These are phyloP conservation scores for Cylindroiulus punctatus DNA, from an alignment of 2,888 invertebrate genomes.

Conservation along the genomic window DNA sequence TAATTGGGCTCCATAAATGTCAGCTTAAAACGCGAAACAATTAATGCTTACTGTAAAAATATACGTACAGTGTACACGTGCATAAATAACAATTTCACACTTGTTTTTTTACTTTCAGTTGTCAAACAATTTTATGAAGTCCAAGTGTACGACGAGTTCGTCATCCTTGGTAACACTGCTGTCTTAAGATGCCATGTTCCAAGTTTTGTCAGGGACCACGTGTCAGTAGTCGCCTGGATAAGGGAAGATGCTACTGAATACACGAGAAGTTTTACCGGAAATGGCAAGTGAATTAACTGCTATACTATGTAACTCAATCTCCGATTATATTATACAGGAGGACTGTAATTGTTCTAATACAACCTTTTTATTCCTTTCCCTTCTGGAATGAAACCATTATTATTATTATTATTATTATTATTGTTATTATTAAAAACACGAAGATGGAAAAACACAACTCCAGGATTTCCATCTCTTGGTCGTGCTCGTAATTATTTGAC, in stretches of 20 bases:
- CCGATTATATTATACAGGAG: no score
- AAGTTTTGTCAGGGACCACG: conserved; percentile 66
- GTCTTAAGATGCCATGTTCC: conserved; percentile 67
- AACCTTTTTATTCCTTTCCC: no score
- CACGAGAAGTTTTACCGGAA: conserved; percentile 30
- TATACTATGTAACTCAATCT: no score
- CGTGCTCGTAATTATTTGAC: no score
- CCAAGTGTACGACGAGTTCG: conserved; percentile 64
- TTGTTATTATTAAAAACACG: no score
- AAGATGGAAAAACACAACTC: no score
- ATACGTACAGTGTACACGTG: background rate
- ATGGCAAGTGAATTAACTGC: conserved; percentile 23
- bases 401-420: no score
- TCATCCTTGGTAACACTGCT: conserved; percentile 65
- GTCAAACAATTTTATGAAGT: conserved; percentile 63
- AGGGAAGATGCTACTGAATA: conserved; percentile 20
- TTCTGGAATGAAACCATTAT: no score
- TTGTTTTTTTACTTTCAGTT: conserved; percentile 58
- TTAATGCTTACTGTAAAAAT: background rate
- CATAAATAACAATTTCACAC: background rate
- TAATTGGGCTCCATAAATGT: background rate
- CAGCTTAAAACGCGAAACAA: background rate
- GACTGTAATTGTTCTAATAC: no score
- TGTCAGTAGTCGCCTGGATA: conserved; percentile 65
- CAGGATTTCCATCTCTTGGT: no score